Conservation (phyloP, 2,797 vertebrate species). For the Masticophis lateralis region DNA sequence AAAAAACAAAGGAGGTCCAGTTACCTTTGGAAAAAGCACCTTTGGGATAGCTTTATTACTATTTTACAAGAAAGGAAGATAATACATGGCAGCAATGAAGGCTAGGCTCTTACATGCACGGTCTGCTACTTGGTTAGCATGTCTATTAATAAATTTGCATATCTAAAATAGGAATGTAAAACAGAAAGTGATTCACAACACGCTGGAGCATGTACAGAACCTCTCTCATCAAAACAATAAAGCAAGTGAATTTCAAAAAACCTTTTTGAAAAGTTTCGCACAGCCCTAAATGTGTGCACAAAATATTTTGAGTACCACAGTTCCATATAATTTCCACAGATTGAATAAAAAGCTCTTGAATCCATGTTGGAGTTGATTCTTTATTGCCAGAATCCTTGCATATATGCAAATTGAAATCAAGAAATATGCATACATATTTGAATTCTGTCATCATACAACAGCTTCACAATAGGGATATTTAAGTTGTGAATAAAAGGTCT, state of each 20-base stretch:
- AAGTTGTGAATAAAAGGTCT: not conserved
- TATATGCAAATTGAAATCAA: not conserved
- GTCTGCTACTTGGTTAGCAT: not conserved
- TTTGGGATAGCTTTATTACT: not conserved
- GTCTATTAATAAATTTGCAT: not conserved
- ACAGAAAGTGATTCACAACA: not conserved
- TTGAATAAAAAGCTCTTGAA: not conserved
- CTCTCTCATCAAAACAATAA: not conserved
- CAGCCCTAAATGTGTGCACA: not conserved
- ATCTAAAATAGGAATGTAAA: not conserved
- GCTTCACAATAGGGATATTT: not conserved
- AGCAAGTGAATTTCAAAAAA: not conserved
- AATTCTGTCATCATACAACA: not conserved
- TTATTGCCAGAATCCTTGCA: not conserved
- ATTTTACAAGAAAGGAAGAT: not conserved
- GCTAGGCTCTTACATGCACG: not conserved
- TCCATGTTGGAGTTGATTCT: not conserved
- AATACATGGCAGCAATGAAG: not conserved
- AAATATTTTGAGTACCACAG: not conserved
- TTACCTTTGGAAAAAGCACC: not conserved
- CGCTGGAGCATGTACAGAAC: not conserved
- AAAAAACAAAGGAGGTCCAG: not conserved
- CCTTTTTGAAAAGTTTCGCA: not conserved
- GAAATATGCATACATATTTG: not conserved
- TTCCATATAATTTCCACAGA: not conserved